Conservation (phyloP, 1,140 invertebrate genomes). For the Drosophila mauritiana region DNA sequence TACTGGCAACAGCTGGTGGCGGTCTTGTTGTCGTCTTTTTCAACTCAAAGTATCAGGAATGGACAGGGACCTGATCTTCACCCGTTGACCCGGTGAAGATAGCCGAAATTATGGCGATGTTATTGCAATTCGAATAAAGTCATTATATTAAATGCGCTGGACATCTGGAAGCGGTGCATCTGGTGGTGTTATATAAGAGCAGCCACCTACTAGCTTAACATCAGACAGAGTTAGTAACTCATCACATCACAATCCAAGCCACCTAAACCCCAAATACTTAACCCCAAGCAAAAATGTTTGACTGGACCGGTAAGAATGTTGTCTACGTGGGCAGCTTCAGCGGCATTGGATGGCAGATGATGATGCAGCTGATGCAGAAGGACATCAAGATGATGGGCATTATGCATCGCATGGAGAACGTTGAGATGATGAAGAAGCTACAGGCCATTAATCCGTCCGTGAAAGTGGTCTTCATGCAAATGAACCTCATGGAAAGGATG, state of each 20-base stretch:
- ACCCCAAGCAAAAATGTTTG: slow-evolving; percentile 56
- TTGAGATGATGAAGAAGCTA: slow-evolving; percentile 74
- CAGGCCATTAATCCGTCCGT: slow-evolving; percentile 59
- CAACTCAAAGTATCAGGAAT: slow-evolving; percentile 18
- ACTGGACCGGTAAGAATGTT: slow-evolving; percentile 77
- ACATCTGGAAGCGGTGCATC: slow-evolving; percentile 30
- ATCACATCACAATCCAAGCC: not conserved
- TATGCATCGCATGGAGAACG: slow-evolving; percentile 74
- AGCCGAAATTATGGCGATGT: slow-evolving; percentile 6
- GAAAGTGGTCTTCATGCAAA: slow-evolving; percentile 63
- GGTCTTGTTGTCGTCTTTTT: slow-evolving; percentile 35
- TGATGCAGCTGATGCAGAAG: slow-evolving; percentile 71
- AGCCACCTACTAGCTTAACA: not conserved
- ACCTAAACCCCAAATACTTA: not conserved
- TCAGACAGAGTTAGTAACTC: slow-evolving; percentile 27
- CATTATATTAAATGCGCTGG: slow-evolving; percentile 5
- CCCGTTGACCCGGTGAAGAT: slow-evolving; percentile 1
- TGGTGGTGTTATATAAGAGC: slow-evolving; percentile 28
- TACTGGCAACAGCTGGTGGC: slow-evolving; percentile 33
- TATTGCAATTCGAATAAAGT: slow-evolving; percentile 22
- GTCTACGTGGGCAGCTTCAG: slow-evolving; percentile 71
- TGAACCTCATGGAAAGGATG: slow-evolving; percentile 68
- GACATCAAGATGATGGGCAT: slow-evolving; percentile 70
- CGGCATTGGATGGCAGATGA: slow-evolving; percentile 73
- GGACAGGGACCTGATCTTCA: slow-evolving; percentile 30